Evolutionary conservation across 2,113 vertebrate genomes (phyloP).

Genomic region (Callospermophilus lateralis): DNA sequence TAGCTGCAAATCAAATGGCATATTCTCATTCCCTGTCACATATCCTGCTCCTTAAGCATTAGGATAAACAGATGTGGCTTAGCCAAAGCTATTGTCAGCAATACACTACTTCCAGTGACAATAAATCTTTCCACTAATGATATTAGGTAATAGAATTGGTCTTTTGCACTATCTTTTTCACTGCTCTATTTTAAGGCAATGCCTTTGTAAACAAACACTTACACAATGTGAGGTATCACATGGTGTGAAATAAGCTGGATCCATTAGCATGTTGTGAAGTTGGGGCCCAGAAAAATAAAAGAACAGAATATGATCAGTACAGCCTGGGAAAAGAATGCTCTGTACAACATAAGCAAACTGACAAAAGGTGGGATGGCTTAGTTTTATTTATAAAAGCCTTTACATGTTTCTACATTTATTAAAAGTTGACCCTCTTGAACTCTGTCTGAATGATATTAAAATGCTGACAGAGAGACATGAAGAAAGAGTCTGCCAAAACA

Average conservation of each 20-base stretch:
- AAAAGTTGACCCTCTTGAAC: slow-evolving; percentile 79
- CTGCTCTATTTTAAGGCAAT: slow-evolving; percentile 59
- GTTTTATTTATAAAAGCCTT: slow-evolving; percentile 79
- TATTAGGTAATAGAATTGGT: slow-evolving; percentile 72
- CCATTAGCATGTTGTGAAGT: slow-evolving; percentile 68
- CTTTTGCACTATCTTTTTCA: slow-evolving; percentile 46
- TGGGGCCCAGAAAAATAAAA: slow-evolving; percentile 64
- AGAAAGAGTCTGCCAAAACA: slow-evolving; percentile 45
- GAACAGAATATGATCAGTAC: slow-evolving; percentile 54
- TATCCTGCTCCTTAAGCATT: slow-evolving; percentile 62
- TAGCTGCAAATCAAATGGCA: slow-evolving; percentile 80
- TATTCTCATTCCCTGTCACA: slow-evolving; percentile 73
- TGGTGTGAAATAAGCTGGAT: slow-evolving; percentile 67
- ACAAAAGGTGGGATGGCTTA: slow-evolving; percentile 55
- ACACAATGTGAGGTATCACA: slow-evolving; percentile 36
- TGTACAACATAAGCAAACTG: slow-evolving; percentile 15
- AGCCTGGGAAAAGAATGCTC: not conserved
- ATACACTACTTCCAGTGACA: slow-evolving; percentile 55
- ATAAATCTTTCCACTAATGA: slow-evolving; percentile 78
- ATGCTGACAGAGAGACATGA: slow-evolving; percentile 62
- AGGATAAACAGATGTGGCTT: slow-evolving; percentile 73
- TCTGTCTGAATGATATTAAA: slow-evolving; percentile 69
- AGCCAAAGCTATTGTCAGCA: slow-evolving; percentile 68
- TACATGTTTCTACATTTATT: slow-evolving; percentile 71
- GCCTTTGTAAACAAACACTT: slow-evolving; percentile 76